phyloP scores from a whole-genome alignment of 2,113 vertebrate species.

The Smithornis capensis region DNA sequence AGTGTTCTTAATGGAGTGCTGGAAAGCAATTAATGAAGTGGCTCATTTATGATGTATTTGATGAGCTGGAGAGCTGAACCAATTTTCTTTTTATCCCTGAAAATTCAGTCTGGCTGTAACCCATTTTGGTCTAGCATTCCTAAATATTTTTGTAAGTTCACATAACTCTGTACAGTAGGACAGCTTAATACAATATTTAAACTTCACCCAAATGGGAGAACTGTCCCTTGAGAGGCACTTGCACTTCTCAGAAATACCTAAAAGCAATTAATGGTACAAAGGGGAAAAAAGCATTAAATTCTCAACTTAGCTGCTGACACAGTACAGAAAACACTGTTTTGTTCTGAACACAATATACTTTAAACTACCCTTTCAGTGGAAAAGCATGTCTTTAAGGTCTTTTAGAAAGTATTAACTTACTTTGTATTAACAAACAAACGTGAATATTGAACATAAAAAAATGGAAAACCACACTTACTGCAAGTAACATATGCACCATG shows the following conservation, averaged over 20 bases:
- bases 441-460: conserved; percentile 1
- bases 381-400: conserved; percentile 21
- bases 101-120: neutral
- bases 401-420: conserved; percentile 33
- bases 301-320: conserved; percentile 23
- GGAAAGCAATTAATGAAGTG: neutral
- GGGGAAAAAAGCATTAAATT: conserved; percentile 31
- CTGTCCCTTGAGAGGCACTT: conserved; percentile 8
- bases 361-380: conserved; percentile 20
- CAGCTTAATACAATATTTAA: conserved; percentile 6
- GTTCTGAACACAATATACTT: conserved; percentile 28
- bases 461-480: neutral
- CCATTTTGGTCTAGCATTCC: neutral
- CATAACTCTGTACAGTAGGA: neutral
- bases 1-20: neutral
- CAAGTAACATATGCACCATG: neutral
- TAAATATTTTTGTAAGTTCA: conserved; percentile 34
- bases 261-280: conserved; percentile 29
- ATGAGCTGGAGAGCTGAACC: neutral
- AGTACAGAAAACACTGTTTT: conserved; percentile 26
- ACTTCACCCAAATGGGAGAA: neutral
- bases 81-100: neutral
- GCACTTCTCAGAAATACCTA: conserved; percentile 13
- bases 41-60: neutral
- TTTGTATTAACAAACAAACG: conserved; percentile 24